These are phyloP conservation scores for Selenia dentaria DNA, from an alignment of 2,888 invertebrate genomes.

Conservation along the genomic window DNA sequence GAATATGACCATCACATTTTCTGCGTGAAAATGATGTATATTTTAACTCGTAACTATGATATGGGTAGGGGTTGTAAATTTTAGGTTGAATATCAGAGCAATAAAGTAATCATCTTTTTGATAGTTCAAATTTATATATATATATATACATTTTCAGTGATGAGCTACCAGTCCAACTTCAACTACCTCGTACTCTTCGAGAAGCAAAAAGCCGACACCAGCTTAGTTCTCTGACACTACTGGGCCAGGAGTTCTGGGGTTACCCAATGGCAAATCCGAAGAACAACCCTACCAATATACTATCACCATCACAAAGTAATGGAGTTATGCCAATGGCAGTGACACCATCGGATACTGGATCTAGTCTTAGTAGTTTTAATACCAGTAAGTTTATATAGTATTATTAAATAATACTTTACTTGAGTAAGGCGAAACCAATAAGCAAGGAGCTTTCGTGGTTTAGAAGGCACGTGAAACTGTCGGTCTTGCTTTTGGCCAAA, in stretches of 20 bases:
- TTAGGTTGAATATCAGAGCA: too few species aligned
- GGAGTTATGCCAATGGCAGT: slow-evolving; percentile 74
- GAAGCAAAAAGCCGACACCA: slow-evolving; percentile 96
- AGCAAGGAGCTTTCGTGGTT: too few species aligned
- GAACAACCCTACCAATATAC: slow-evolving; percentile 70
- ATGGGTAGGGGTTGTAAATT: too few species aligned
- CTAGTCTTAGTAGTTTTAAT: slow-evolving; percentile 90
- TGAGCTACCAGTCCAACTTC: slow-evolving; percentile 95
- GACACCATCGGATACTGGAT: slow-evolving; percentile 87
- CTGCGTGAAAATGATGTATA: too few species aligned
- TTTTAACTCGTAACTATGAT: too few species aligned
- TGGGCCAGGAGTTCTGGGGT: slow-evolving; percentile 95
- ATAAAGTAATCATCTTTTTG: too few species aligned
- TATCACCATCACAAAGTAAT: slow-evolving; percentile 69
- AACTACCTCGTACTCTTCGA: slow-evolving; percentile 92
- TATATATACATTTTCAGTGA: slow-evolving; percentile 86
- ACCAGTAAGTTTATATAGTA: slow-evolving; percentile 76
- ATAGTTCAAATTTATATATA: too few species aligned
- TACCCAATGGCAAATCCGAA: slow-evolving; percentile 91
- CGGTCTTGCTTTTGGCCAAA: too few species aligned
- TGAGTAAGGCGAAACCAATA: too few species aligned
- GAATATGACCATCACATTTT: too few species aligned
- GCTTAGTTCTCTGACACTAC: slow-evolving; percentile 93
- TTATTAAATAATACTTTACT: too few species aligned
- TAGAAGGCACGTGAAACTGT: too few species aligned